These are phyloP conservation scores for Florisuga fusca DNA, from an alignment of 2,797 vertebrate genomes.

Conservation along the genomic window DNA sequence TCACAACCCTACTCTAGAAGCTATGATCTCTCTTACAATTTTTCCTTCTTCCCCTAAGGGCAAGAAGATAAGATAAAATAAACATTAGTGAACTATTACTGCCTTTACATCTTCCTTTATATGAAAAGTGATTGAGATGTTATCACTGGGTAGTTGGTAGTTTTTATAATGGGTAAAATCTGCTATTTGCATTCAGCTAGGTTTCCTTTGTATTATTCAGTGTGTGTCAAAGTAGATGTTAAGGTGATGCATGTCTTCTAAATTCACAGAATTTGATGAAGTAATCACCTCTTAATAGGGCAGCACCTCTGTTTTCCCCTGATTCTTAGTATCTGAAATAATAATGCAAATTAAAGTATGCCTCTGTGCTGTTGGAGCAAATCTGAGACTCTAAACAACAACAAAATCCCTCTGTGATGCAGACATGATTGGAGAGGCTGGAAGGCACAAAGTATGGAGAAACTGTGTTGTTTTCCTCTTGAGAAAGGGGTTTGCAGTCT, in stretches of 20 bases:
- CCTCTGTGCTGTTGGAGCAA: neutral
- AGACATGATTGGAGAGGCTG: neutral
- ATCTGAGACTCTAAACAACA: neutral
- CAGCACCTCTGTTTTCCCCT: neutral
- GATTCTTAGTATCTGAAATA: neutral
- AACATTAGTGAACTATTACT: neutral
- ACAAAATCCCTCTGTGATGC: conserved; percentile 4
- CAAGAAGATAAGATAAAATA: neutral
- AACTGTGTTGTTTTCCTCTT: neutral
- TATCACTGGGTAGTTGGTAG: neutral
- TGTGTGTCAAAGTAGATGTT: neutral
- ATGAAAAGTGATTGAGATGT: neutral
- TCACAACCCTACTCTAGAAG: neutral
- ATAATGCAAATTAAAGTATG: neutral
- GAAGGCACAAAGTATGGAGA: neutral
- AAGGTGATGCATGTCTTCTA: neutral
- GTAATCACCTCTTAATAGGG: neutral
- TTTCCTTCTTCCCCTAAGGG: neutral
- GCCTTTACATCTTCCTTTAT: neutral
- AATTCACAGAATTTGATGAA: neutral
- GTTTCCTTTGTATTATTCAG: neutral
- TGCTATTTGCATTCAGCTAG: neutral
- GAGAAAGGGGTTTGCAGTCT: conserved; percentile 9
- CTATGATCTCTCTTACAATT: neutral
- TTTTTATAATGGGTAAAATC: neutral